Conservation (phyloP, 2,888 invertebrate genomes). For the Rosalia funebris region DNA sequence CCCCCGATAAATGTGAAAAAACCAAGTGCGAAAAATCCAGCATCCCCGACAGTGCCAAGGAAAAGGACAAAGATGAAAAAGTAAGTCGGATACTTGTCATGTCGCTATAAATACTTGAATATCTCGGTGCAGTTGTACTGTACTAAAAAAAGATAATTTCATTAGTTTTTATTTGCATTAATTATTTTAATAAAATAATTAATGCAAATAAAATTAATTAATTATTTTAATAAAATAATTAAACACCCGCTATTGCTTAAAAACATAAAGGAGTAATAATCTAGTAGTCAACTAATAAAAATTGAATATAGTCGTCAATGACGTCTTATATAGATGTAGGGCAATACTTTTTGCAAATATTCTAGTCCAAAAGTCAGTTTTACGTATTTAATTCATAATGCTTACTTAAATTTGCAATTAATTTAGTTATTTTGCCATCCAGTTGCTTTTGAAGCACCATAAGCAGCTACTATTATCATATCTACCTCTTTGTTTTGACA, state of each 20-base stretch:
- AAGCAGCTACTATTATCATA: too few species aligned
- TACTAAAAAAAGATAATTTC: slow-evolving; percentile 11
- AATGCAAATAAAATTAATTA: background rate
- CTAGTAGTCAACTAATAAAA: background rate
- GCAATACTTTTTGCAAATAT: slow-evolving; percentile 22
- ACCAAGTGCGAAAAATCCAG: slow-evolving; percentile 65
- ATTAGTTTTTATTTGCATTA: slow-evolving; percentile 2
- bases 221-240: too few species aligned
- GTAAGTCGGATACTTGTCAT: slow-evolving; percentile 40
- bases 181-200: background rate
- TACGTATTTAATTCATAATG: slow-evolving; percentile 20
- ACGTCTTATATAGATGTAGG: slow-evolving; percentile 21
- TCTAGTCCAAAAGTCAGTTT: slow-evolving; percentile 17
- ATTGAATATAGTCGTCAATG: slow-evolving; percentile 8
- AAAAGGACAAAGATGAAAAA: slow-evolving; percentile 52
- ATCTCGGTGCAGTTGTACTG: background rate
- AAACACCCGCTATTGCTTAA: too few species aligned
- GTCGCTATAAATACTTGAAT: slow-evolving; percentile 19
- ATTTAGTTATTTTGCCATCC: too few species aligned
- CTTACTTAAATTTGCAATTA: too few species aligned
- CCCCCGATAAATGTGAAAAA: slow-evolving; percentile 74
- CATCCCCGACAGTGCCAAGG: slow-evolving; percentile 62
- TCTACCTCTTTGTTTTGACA: slow-evolving; percentile 11
- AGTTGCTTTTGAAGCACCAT: too few species aligned
- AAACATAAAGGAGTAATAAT: background rate